Evolutionary conservation across 2,797 vertebrate species (phyloP), one percentile per base, ranked within the genome.

Genomic region (Enteromius radiatus): DNA sequence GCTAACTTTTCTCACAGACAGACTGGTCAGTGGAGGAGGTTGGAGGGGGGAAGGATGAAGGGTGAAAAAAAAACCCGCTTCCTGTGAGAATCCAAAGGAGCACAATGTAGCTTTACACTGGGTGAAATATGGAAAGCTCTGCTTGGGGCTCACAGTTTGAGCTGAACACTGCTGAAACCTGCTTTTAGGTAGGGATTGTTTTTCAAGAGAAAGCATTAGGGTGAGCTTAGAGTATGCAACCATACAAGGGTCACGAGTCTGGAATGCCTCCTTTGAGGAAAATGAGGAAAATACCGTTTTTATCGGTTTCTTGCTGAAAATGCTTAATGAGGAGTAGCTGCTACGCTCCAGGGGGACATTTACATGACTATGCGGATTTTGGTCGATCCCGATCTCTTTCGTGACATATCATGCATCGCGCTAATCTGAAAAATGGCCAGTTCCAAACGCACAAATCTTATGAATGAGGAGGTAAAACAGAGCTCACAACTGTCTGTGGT

Each of bases 91-190:
- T 83, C 76, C 84, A 74, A 68, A 80, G 76, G 80, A 89, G 76
- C 71, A 84, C 61, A 83, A 80, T 82, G 73, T 54, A 69, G 77
- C 74, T 84, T 70, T 82, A 77, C 76, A 70, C 41, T 63, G 78
- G 79, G 80, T 87, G 86, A 89, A 88, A 89, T 86, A 84, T 80
- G 75, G 85, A 84, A 79, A 65, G 67, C 84, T 82, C 43, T 15
- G 85, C 56, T 75, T 65, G 38, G 76, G 68, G 77, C 78, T 87
- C 82, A 45, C 84, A 86, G 83, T 80, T 23, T 71, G 84, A 83
- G 69, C 31, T 75, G 59, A 78, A 45, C 7, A 21, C 68, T 77
- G 47, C 45, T 68, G 73, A 87, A 86, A 77, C 71, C 68, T 56
- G 80, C 64, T 41, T 69, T 85, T 82, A 76, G 33, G 68, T 49